Base-by-base conservation (phyloP, 2,113 vertebrate species). In the Chionis minor region DNA sequence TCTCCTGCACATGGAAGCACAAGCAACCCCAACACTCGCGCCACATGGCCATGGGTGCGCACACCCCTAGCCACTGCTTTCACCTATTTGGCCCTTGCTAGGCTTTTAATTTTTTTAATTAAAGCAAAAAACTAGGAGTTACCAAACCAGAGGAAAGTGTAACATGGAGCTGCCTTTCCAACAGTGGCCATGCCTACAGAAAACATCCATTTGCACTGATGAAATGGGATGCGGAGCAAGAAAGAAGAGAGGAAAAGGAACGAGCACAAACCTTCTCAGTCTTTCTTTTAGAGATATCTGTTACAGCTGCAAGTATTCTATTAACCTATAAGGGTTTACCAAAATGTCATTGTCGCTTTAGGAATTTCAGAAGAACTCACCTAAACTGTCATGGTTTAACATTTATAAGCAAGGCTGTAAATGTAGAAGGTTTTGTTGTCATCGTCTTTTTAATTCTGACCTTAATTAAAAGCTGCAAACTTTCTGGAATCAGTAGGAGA, bases 401-500 rank as follows among this genome's bases (percentile, higher is more conserved):
- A 91, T 95, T 96, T 94, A 86, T 10, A 94, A 66, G 74, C 78
- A 85, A 88, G 70, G 38, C 84, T 51, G 78, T 73, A 85, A 81
- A 87, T 42, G 81, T 8, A 70, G 87, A 72, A 84, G 93, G 92
- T 85, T 95, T 90, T 82, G 58, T 91, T 93, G 70, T 65, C 21
- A 9, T 66, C 22, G 8, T 80, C 59, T 69, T 87, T 88, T 94
- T 79, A 56, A 90, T 88, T 88, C 79, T 88, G 66, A 92, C 91
- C 89, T 97, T 94, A 97, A 96, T 81, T 80, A 95, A 94, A 93
- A 70, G 93, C 78, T 63, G 59, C 44, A 91, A 97, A 97, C 66
- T 96, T 97, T 91, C 84, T 66, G 81, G 81, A 87, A 91, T 96
- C 81, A 80, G 74, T 8, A 91, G 71, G 45, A 94, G 94, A 95